phyloP scores from a whole-genome alignment of 2,797 vertebrate species.

The Eospalax fontanierii region DNA sequence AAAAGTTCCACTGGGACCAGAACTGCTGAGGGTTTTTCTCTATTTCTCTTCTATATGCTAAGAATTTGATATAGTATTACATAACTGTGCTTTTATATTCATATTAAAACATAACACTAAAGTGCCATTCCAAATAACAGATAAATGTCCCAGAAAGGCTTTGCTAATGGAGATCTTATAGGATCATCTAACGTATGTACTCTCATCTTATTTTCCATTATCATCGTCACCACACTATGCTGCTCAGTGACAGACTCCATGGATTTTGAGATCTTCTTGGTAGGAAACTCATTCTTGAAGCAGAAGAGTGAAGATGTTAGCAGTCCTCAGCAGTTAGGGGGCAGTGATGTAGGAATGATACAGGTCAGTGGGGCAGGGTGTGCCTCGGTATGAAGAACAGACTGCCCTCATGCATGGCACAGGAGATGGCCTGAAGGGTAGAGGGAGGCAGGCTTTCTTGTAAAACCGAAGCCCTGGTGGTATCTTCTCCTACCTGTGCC shows the following conservation, averaged over 20 bases:
- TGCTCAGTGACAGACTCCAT: neutral
- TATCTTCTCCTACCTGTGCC: neutral
- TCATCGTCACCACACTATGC: neutral
- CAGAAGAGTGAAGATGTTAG: neutral
- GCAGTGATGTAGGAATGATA: neutral
- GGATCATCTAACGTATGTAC: neutral
- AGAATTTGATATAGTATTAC: neutral
- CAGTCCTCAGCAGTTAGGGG: neutral
- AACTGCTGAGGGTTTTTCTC: neutral
- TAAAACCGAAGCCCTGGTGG: neutral
- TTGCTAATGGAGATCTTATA: neutral
- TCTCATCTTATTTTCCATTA: neutral
- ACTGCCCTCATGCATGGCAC: neutral
- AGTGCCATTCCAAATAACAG: neutral
- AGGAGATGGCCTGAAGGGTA: rapidly evolving
- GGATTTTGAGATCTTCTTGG: neutral
- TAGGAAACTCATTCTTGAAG: neutral
- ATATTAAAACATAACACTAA: neutral
- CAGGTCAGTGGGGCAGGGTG: rapidly evolving
- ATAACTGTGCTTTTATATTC: neutral
- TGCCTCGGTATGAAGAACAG: neutral
- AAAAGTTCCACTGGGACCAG: neutral
- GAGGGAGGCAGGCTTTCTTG: neutral
- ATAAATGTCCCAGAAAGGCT: neutral
- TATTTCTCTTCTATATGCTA: neutral